These are phyloP conservation scores for Siderastrea siderea DNA, from an alignment of 92 coral and sea anemone species.

Conservation along the genomic window DNA sequence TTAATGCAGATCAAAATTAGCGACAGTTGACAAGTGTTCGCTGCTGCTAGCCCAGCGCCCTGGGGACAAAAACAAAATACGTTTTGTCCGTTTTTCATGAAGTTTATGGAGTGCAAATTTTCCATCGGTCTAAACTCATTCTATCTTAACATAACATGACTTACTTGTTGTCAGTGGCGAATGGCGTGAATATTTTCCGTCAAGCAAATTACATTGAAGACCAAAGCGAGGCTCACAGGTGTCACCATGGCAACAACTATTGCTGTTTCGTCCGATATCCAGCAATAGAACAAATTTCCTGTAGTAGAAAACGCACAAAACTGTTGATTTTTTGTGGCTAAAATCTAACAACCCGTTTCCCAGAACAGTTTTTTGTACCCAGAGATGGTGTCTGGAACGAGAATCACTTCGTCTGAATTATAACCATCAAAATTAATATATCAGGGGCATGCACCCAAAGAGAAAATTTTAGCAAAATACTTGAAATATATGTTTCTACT, in stretches of 20 bases:
- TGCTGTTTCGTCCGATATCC: conserved; percentile 22
- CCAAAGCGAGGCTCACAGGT: conserved; percentile 27
- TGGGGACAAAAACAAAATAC: not conserved
- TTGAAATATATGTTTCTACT: no score
- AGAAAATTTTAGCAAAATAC: no score
- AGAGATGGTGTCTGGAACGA: no score
- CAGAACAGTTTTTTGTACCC: no score
- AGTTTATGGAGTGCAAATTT: no score
- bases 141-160: not conserved
- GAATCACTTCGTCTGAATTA: no score
- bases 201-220: conserved; percentile 23
- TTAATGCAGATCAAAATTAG: conserved; percentile 16
- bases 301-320: not conserved
- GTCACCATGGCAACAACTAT: conserved; percentile 37
- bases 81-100: no score
- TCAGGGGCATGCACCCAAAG: no score
- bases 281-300: conserved; percentile 30
- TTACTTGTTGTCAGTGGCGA: conserved; percentile 21
- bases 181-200: conserved; percentile 5
- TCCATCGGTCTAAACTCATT: no score
- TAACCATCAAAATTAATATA: no score
- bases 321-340: no score
- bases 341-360: no score
- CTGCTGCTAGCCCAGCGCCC: not conserved
- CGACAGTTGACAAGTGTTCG: not conserved